Percentiles rank a stretch among this genome's conserved stretches.
These are phyloP conservation scores for Serilophus lunatus DNA, from an alignment of 2,113 vertebrate genomes.

Conservation along the genomic window DNA sequence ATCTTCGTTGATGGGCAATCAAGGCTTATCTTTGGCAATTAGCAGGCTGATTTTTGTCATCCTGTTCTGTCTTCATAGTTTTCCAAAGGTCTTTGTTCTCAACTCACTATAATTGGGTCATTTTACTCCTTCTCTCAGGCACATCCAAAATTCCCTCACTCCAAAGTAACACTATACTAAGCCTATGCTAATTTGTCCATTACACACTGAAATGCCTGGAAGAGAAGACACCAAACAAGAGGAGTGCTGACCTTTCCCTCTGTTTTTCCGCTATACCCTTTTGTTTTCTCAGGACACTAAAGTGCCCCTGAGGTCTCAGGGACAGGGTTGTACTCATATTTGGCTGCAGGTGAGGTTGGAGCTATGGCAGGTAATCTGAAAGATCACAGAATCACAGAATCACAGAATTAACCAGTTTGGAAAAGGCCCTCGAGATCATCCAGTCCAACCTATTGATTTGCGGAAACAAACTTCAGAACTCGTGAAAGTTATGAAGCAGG, in stretches of 20 bases:
- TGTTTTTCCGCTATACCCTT: not conserved
- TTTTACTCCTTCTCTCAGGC: not conserved
- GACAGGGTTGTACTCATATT: not conserved
- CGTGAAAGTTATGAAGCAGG: too few species aligned
- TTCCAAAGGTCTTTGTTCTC: too few species aligned
- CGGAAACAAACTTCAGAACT: too few species aligned
- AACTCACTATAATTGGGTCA: too few species aligned
- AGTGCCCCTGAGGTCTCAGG: not conserved
- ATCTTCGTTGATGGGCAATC: too few species aligned
- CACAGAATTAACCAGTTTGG: too few species aligned
- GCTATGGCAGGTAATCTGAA: not conserved
- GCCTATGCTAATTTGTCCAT: not conserved
- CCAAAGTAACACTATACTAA: not conserved
- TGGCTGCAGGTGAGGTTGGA: not conserved
- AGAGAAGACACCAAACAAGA: not conserved
- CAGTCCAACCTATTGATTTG: too few species aligned
- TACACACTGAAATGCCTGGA: not conserved
- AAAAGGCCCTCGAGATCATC: too few species aligned
- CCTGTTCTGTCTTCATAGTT: too few species aligned
- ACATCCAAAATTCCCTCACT: not conserved
- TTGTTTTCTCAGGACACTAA: not conserved
- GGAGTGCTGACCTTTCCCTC: not conserved
- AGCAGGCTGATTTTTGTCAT: too few species aligned
- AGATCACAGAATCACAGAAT: too few species aligned
- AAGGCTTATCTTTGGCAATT: too few species aligned